phyloP scores from a whole-genome alignment of 2,113 vertebrate species.

The Pantherophis guttatus region DNA sequence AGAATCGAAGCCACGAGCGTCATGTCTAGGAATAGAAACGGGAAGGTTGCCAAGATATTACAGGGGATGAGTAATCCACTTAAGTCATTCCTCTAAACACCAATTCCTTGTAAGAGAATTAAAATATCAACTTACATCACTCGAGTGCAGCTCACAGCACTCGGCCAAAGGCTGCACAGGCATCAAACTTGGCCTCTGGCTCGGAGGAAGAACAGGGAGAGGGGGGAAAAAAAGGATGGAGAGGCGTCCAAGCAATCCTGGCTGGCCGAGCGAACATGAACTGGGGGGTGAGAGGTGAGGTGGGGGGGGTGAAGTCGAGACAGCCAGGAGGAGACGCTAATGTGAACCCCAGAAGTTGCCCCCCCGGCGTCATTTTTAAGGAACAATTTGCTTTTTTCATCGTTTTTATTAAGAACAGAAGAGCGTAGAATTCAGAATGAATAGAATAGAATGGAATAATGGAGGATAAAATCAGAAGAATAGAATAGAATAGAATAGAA shows the following conservation, averaged over 20 bases:
- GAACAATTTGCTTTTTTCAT: not conserved
- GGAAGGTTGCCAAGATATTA: constrained; percentile 64
- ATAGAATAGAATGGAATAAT: too few species aligned
- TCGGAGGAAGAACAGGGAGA: constrained; percentile 3
- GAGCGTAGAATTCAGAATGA: too few species aligned
- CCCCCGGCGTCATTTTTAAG: not conserved
- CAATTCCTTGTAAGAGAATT: constrained; percentile 65
- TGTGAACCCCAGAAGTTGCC: not conserved
- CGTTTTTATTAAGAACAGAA: not conserved
- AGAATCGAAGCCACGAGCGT: constrained; percentile 63
- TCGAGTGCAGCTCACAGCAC: not conserved
- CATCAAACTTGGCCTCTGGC: not conserved
- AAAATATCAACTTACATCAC: constrained; percentile 65
- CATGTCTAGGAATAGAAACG: constrained; percentile 67
- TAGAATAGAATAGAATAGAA: too few species aligned
- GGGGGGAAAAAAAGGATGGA: too few species aligned
- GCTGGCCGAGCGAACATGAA: not conserved
- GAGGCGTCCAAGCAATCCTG: not conserved
- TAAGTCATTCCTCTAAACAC: constrained; percentile 71
- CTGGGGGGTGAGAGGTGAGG: too few species aligned
- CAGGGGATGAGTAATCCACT: constrained; percentile 70
- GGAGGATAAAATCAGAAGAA: too few species aligned
- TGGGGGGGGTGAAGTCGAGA: not conserved
- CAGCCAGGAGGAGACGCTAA: not conserved
- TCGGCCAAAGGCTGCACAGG: not conserved